These are phyloP conservation scores for Hyperopisus bebe DNA, from an alignment of 2,113 vertebrate genomes.

Conservation along the genomic window DNA sequence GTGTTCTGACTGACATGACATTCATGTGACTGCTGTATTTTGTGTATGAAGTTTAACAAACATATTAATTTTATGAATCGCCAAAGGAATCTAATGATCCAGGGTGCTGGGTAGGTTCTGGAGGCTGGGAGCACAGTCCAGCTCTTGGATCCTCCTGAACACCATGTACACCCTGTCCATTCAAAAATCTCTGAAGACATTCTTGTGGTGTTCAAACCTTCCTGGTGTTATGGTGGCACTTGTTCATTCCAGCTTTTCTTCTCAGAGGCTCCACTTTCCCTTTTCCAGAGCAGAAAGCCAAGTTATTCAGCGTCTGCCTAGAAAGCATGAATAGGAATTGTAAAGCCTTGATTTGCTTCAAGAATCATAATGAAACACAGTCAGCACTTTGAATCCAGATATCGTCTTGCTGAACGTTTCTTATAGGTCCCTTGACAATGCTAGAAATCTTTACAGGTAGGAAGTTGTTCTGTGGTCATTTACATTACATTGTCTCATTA, in stretches of 20 bases:
- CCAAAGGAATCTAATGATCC: neutral
- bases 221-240: conserved; percentile 2
- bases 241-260: conserved; percentile 17
- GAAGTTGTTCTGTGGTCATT: neutral
- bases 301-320: neutral
- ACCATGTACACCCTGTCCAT: neutral
- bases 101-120: neutral
- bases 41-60: neutral
- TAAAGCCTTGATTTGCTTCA: neutral
- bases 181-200: neutral
- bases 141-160: neutral
- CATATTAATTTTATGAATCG: neutral
- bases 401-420: neutral
- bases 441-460: neutral
- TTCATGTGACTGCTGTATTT: neutral
- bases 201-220: neutral
- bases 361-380: neutral
- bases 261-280: neutral
- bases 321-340: neutral
- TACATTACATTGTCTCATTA: conserved; percentile 27
- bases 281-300: neutral
- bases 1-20: neutral
- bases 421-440: neutral
- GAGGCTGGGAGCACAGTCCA: neutral
- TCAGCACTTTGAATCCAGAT: neutral